These are phyloP conservation scores for Sapayoa aenigma DNA, from an alignment of 2,113 vertebrate genomes.

Conservation along the genomic window DNA sequence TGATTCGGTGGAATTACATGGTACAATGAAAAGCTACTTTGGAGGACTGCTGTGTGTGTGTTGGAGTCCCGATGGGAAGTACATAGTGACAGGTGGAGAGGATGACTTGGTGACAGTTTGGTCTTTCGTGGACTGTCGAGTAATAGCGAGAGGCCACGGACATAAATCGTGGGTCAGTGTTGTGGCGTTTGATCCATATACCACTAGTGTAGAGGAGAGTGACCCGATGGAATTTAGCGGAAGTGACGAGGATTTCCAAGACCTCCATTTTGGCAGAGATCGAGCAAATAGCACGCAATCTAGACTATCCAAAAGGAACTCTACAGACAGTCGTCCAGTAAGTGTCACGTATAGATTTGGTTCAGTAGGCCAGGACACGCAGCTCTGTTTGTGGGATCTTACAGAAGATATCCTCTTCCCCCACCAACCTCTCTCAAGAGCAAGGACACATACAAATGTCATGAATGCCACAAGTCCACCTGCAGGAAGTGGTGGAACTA, in stretches of 20 bases:
- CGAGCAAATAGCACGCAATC: conserved; percentile 94
- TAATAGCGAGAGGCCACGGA: conserved; percentile 93
- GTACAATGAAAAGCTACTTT: conserved; percentile 99
- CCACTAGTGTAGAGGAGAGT: conserved; percentile 93
- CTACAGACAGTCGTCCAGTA: conserved; percentile 92
- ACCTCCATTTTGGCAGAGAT: conserved; percentile 89
- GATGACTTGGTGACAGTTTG: conserved; percentile 98
- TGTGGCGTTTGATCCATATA: conserved; percentile 95
- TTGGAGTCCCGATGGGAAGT: conserved; percentile 97
- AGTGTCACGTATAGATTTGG: conserved; percentile 97
- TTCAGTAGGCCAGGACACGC: conserved; percentile 97
- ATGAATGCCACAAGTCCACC: conserved; percentile 93
- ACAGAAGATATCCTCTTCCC: conserved; percentile 98
- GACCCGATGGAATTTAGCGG: conserved; percentile 95
- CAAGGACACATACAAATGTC: conserved; percentile 97
- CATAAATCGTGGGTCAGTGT: conserved; percentile 99
- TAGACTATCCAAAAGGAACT: conserved; percentile 94
- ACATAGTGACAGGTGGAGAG: conserved; percentile 95
- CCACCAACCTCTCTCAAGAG: conserved; percentile 93
- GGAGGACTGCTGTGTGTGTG: conserved; percentile 97
- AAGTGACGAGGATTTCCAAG: conserved; percentile 96
- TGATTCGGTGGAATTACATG: conserved; percentile 93
- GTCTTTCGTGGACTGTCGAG: conserved; percentile 93
- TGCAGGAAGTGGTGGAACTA: conserved; percentile 72
- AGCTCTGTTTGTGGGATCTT: conserved; percentile 97